Conservation (phyloP, 2,888 invertebrate species). For the Clusia tigrina region DNA sequence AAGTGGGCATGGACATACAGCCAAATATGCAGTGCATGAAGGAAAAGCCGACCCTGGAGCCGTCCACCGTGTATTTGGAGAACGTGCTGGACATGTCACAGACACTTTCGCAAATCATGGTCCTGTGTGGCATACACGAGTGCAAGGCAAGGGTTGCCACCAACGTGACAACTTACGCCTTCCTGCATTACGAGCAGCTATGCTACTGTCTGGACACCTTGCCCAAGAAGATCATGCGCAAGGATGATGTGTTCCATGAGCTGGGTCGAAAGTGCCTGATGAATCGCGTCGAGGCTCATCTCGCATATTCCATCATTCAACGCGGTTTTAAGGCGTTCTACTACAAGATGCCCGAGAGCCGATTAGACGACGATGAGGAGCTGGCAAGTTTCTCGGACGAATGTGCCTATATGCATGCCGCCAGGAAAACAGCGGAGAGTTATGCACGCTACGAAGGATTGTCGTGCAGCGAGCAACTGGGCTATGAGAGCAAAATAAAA, state of each 20-base stretch:
- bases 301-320: conserved; percentile 59
- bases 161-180: conserved; percentile 56
- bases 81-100: conserved; percentile 57
- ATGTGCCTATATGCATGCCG: conserved; percentile 59
- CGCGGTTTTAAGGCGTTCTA: conserved; percentile 60
- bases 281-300: conserved; percentile 60
- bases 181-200: conserved; percentile 59
- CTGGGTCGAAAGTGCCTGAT: conserved; percentile 58
- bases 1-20: conserved; percentile 53
- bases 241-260: conserved; percentile 57
- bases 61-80: conserved; percentile 57
- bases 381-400: conserved; percentile 52
- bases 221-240: conserved; percentile 55
- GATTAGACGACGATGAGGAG: conserved; percentile 44
- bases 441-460: conserved; percentile 55
- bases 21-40: conserved; percentile 49
- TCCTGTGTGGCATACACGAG: conserved; percentile 60
- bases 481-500: conserved; percentile 53
- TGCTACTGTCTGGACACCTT: conserved; percentile 54
- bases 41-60: conserved; percentile 49
- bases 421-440: conserved; percentile 54
- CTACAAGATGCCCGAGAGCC: conserved; percentile 46
- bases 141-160: conserved; percentile 60
- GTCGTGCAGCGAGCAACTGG: conserved; percentile 52
- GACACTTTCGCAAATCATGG: conserved; percentile 56